phyloP scores from a whole-genome alignment of 1,140 invertebrate genomes.

The Penaeus vannamei region DNA sequence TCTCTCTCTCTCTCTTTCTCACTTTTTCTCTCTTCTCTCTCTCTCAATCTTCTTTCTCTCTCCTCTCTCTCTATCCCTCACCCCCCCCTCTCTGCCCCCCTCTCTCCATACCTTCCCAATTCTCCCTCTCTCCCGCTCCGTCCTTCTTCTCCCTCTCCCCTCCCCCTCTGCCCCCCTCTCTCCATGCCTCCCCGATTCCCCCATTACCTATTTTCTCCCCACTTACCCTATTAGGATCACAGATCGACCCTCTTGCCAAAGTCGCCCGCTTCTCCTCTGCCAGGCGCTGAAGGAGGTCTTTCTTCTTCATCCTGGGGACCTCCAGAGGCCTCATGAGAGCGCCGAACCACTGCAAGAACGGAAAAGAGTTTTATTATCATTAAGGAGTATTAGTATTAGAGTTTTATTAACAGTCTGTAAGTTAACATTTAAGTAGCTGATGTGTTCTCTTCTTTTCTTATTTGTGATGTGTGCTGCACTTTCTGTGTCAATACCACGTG shows the following conservation, averaged over 20 bases:
- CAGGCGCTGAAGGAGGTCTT: conserved; percentile 82
- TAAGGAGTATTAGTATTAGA: neutral
- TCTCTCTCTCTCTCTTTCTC: too few species aligned
- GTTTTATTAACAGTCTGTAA: too few species aligned
- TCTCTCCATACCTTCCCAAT: accelerated
- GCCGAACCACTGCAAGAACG: conserved; percentile 81
- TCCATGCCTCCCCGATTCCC: conserved; percentile 74
- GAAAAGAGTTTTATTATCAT: neutral
- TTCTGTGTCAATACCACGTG: too few species aligned
- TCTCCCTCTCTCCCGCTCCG: neutral
- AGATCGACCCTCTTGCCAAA: conserved; percentile 88
- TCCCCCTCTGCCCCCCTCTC: neutral
- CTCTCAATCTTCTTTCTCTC: too few species aligned
- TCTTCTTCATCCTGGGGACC: conserved; percentile 75
- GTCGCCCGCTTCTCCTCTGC: conserved; percentile 85
- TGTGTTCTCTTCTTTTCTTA: too few species aligned
- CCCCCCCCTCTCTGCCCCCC: too few species aligned
- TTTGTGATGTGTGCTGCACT: too few species aligned
- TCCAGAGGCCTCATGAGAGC: conserved; percentile 93
- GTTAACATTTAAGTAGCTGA: too few species aligned
- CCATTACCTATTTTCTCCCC: conserved; percentile 86
- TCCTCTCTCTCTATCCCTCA: too few species aligned
- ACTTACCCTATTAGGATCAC: conserved; percentile 90
- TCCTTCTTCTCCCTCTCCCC: neutral
- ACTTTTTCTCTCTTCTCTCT: too few species aligned